Evolutionary conservation across 2,797 vertebrate species (phyloP).

Genomic region (Melanotaenia trifasciata): DNA sequence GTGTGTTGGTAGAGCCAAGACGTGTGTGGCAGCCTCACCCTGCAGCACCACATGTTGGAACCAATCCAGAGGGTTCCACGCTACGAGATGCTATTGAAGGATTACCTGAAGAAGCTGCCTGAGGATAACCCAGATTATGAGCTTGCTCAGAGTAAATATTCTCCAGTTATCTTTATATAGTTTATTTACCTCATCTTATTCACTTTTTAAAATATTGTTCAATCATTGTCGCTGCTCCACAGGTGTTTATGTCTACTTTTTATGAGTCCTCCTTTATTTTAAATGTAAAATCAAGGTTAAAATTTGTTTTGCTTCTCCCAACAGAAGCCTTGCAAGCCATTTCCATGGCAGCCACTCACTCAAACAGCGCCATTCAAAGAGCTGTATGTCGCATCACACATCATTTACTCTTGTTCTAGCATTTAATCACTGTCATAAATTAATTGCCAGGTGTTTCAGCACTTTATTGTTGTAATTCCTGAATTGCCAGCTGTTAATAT

Average conservation of each 20-base stretch:
- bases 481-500: not conserved
- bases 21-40: slow-evolving; percentile 86
- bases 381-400: slow-evolving; percentile 79
- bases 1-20: slow-evolving; percentile 77
- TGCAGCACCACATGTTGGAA: slow-evolving; percentile 98
- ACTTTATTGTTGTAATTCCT: not conserved
- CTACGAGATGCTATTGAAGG: slow-evolving; percentile 89
- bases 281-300: not conserved
- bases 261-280: not conserved
- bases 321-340: slow-evolving; percentile 89
- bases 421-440: no score
- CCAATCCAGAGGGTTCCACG: slow-evolving; percentile 93
- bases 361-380: slow-evolving; percentile 88
- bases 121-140: slow-evolving; percentile 78
- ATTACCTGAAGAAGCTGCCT: slow-evolving; percentile 87
- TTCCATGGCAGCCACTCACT: slow-evolving; percentile 89
- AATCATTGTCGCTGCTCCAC: accelerated
- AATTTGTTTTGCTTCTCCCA: slow-evolving; percentile 31
- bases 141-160: slow-evolving; percentile 69
- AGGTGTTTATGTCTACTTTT: not conserved
- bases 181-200: not conserved
- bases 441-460: not conserved
- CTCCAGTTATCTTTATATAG: not conserved
- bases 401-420: not conserved
- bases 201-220: not conserved